Percentiles rank a stretch among this genome's conserved stretches.
These are phyloP conservation scores for Nematostella vectensis DNA, from an alignment of 92 coral and sea anemone species.

Conservation along the genomic window DNA sequence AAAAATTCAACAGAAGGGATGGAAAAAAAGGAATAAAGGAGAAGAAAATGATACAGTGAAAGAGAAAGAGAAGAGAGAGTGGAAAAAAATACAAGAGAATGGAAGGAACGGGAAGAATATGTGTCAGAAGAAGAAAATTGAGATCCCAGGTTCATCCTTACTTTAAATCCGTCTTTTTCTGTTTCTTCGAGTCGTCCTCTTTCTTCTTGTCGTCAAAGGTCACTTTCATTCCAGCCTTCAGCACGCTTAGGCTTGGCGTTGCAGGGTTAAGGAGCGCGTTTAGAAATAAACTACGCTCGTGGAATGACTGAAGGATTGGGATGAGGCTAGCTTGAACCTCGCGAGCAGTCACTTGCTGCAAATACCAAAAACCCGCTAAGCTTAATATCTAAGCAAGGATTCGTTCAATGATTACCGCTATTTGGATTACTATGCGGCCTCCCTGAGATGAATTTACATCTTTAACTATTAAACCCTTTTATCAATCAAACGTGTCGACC, in stretches of 20 bases:
- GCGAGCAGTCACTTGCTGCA: conserved; percentile 90
- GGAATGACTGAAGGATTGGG: conserved; percentile 79
- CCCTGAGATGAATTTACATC: too few relatives aligned
- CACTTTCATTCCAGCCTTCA: conserved; percentile 50
- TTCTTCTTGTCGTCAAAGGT: conserved; percentile 27
- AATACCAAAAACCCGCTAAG: conserved; percentile 2
- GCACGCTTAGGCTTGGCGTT: conserved; percentile 72
- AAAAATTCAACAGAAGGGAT: not conserved
- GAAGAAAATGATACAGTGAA: not conserved
- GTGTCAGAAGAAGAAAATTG: too few relatives aligned
- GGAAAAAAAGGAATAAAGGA: not conserved
- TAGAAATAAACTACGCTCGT: conserved; percentile 75
- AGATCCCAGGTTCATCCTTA: conserved; percentile 9
- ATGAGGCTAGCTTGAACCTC: conserved; percentile 79
- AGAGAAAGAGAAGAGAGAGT: not conserved
- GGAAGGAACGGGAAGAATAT: not conserved
- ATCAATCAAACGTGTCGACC: too few relatives aligned
- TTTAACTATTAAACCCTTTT: too few relatives aligned
- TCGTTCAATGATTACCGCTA: too few relatives aligned
- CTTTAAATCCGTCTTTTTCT: conserved; percentile 41
- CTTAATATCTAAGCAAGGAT: too few relatives aligned
- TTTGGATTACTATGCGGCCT: too few relatives aligned
- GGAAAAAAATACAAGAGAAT: not conserved
- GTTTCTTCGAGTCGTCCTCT: conserved; percentile 24
- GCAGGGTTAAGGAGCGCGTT: conserved; percentile 77